Evolutionary conservation across 64 coral and sea anemone species (phyloP), one percentile per base, ranked within the genome.

Genomic region (Cladopsammia gracilis): DNA sequence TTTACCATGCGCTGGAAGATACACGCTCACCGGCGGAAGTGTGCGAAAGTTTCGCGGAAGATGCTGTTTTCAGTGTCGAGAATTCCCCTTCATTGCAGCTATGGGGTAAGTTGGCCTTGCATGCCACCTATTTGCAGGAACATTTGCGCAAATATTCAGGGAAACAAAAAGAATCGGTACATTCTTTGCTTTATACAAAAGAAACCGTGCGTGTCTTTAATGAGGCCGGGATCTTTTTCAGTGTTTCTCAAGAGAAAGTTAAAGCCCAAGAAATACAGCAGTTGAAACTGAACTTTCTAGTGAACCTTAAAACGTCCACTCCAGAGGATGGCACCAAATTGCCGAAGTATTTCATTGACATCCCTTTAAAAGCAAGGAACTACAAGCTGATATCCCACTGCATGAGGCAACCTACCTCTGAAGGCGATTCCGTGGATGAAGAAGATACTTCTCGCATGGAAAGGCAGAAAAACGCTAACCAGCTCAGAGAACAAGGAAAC

Each of bases 181-280:
- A 64, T 6, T 19, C 76, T 18, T 61, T 96, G 43, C 60, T 96
- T 15, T 96, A 84, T 76, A 96, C 77, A 50, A 76, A 93, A 62
- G 95, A 93, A 82, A 76, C 86, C 49, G 85, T 77, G 23, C 79
- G 68, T 12, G 34, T 96, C 18, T 49, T 93, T 42, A 92, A 96
- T 51, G 94, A 96, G 42, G 85, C 84, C 24, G 74, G 89, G 14
- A 70, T 96, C 59, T 96, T 82, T 76, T 78, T 93, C 13, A 89
- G 86, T 76, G 95, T 60, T 4, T 92, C 83, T 45, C 83, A 85
- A 20, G 79, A 96, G 60, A 96, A 92, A 70, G 94, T 96, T 5
- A 86, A 92, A 87, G 94, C 94, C 6, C 58, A 74, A 22, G 77
- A 92, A 10, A 58, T 92, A 10, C 94, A 91, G n/a, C 44, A 62